Percentiles rank a stretch among this genome's conserved stretches.
Evolutionary conservation across 2,888 invertebrate genomes (phyloP).

Genomic region (Leptinotarsa peninsularis): DNA sequence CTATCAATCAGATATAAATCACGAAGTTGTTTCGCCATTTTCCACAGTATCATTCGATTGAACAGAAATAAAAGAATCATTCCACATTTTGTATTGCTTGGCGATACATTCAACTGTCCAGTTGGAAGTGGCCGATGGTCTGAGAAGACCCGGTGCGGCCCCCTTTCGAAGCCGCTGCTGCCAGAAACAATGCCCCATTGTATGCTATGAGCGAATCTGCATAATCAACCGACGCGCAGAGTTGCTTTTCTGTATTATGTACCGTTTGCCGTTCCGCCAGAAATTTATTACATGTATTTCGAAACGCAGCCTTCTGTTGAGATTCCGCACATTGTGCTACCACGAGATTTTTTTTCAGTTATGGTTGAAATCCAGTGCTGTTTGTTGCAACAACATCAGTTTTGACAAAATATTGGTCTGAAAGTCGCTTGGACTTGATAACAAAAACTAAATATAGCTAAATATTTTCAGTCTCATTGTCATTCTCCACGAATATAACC

Average conservation of each 20-base stretch:
- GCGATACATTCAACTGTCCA: conserved; percentile 36
- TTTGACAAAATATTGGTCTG: neutral
- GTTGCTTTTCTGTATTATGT: conserved; percentile 32
- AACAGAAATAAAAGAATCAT: conserved; percentile 37
- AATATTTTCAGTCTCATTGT: too few relatives aligned
- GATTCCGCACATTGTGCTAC: conserved; percentile 20
- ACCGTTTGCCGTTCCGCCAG: conserved; percentile 34
- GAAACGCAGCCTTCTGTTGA: conserved; percentile 10
- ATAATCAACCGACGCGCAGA: conserved; percentile 46
- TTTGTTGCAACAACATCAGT: neutral
- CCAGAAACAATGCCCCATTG: conserved; percentile 36
- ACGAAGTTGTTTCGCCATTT: conserved; percentile 27
- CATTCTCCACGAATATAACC: too few relatives aligned
- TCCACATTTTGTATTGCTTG: conserved; percentile 30
- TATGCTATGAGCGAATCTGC: conserved; percentile 37
- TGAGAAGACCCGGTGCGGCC: conserved; percentile 16
- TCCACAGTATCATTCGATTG: conserved; percentile 22
- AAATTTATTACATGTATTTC: conserved; percentile 42
- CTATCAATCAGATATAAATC: conserved; percentile 21
- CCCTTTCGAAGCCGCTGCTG: conserved; percentile 22
- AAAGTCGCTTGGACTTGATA: neutral
- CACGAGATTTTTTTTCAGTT: neutral
- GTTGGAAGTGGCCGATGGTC: conserved; percentile 24
- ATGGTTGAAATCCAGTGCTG: neutral
- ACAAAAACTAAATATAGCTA: too few relatives aligned